Conservation (phyloP, 53 echinoderm and acorn worm species). For the Patiria pectinifera region DNA sequence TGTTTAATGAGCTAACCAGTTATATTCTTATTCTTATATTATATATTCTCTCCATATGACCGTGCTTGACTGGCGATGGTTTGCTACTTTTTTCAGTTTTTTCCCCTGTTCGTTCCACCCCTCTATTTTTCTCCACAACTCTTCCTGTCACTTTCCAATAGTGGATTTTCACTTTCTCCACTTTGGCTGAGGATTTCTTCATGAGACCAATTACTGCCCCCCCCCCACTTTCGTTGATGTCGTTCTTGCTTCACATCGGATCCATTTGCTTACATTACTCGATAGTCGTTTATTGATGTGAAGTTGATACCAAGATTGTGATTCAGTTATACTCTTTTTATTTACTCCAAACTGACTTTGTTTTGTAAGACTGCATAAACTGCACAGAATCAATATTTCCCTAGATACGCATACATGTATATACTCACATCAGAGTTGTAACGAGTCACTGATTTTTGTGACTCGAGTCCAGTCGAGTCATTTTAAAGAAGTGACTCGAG, state of each 20-base stretch:
- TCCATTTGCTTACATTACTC: not conserved
- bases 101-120: not conserved
- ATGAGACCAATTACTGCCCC: not conserved
- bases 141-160: not conserved
- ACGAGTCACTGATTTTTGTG: too few species aligned
- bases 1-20: not conserved
- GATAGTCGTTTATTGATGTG: too few species aligned
- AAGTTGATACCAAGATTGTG: too few species aligned
- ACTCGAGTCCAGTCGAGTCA: too few species aligned
- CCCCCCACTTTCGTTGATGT: not conserved
- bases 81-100: not conserved
- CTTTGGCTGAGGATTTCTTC: not conserved
- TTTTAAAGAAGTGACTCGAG: too few species aligned
- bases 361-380: not conserved
- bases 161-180: constrained; percentile 8
- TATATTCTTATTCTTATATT: not conserved
- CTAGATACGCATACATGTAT: constrained; percentile 9
- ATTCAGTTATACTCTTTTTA: too few species aligned
- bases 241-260: not conserved
- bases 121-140: not conserved
- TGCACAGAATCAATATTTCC: not conserved
- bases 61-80: not conserved
- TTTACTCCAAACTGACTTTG: not conserved
- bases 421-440: too few species aligned
- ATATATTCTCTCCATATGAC: constrained; percentile 7